Conservation (phyloP, 2,113 vertebrate genomes). For the Calidris pugnax region DNA sequence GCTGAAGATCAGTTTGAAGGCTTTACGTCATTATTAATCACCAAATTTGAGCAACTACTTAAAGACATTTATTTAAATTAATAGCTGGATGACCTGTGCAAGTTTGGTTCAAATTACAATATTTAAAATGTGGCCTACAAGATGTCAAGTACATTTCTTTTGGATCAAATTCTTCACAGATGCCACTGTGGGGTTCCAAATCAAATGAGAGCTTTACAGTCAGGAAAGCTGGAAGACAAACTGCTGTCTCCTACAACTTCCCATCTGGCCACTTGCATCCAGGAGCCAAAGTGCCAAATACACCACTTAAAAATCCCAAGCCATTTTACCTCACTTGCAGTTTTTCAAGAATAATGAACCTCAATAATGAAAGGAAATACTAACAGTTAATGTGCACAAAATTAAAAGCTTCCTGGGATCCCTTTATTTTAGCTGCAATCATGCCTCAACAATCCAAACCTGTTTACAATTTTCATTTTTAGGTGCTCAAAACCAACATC, state of each 20-base stretch:
- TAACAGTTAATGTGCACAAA: neutral
- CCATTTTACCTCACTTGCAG: too few species aligned
- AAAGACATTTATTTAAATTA: neutral
- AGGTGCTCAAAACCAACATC: neutral
- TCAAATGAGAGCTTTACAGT: neutral
- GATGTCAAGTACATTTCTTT: neutral
- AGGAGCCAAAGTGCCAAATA: too few species aligned
- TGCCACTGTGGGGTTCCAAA: neutral
- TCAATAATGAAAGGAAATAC: neutral
- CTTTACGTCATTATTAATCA: neutral
- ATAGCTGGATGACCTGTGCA: neutral
- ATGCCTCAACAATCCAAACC: neutral
- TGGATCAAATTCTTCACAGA: neutral
- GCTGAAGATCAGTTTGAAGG: neutral
- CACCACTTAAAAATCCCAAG: too few species aligned
- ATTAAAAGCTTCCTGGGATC: neutral
- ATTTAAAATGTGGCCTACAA: neutral
- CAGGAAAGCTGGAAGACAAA: neutral
- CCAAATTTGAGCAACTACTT: neutral
- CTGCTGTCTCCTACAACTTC: too few species aligned
- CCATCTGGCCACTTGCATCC: too few species aligned
- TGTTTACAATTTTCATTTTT: neutral
- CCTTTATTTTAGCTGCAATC: neutral
- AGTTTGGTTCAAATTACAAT: neutral
- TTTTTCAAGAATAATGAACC: neutral